A percentile compares a stretch with the other conserved stretches of the same genome.
Conservation (phyloP, 1,140 invertebrate genomes). For the Atta texana region DNA sequence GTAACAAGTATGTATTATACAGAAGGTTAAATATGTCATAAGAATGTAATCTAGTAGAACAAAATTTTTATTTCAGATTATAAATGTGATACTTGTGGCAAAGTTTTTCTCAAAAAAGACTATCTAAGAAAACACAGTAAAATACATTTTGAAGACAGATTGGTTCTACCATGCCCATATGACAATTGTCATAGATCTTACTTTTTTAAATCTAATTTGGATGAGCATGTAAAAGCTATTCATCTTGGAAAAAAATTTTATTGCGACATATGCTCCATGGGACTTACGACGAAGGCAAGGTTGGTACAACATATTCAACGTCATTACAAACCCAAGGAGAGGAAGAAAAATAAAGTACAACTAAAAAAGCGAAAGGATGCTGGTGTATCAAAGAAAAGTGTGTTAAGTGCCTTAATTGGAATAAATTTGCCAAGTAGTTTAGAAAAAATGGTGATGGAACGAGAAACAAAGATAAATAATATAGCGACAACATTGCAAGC, state of each 20-base stretch:
- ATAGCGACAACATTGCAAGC: background rate
- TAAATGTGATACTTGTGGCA: constrained; percentile 72
- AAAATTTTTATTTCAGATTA: background rate
- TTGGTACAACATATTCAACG: constrained; percentile 70
- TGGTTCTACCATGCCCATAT: constrained; percentile 71
- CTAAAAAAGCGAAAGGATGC: constrained; percentile 68
- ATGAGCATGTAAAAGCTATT: constrained; percentile 66
- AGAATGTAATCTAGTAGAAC: background rate
- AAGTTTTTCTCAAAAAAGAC: constrained; percentile 62
- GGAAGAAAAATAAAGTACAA: background rate
- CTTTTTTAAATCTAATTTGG: constrained; percentile 73
- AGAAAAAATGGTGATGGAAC: constrained; percentile 59
- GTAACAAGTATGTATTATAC: constrained; percentile 57
- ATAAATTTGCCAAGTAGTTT: constrained; percentile 50
- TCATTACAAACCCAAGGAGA: constrained; percentile 39
- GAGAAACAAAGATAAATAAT: constrained; percentile 32
- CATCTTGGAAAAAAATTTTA: constrained; percentile 75
- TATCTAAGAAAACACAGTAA: constrained; percentile 67
- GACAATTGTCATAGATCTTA: constrained; percentile 74
- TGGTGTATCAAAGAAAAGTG: constrained; percentile 69
- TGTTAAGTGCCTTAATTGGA: constrained; percentile 66
- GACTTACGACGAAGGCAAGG: constrained; percentile 67
- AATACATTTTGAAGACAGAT: constrained; percentile 59
- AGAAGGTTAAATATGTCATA: background rate
- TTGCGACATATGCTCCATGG: constrained; percentile 74